Evolutionary conservation across 2,113 vertebrate genomes (phyloP).

Genomic region (Mobula birostris): DNA sequence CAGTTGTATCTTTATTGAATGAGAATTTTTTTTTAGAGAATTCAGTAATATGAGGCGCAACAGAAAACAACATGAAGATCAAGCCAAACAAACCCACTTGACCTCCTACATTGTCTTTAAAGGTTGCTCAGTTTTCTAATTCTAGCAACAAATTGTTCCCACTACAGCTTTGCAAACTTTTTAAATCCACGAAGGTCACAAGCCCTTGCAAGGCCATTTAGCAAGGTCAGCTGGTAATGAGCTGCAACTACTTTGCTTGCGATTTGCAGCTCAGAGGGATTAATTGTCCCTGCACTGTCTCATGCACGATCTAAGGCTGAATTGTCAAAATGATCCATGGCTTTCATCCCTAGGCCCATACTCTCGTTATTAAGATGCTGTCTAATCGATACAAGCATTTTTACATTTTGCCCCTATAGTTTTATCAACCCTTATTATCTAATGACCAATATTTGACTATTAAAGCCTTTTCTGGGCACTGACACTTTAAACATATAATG

Average conservation of each 20-base stretch:
- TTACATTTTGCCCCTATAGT: conserved; percentile 65
- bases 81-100: conserved; percentile 36
- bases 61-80: background rate
- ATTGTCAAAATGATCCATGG: conserved; percentile 76
- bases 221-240: conserved; percentile 75
- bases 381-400: conserved; percentile 73
- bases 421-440: conserved; percentile 82
- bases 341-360: conserved; percentile 61
- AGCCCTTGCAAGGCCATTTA: conserved; percentile 66
- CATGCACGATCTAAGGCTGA: conserved; percentile 61
- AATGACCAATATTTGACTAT: conserved; percentile 65
- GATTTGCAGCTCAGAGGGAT: conserved; percentile 70
- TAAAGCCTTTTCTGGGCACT: conserved; percentile 56
- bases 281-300: conserved; percentile 74
- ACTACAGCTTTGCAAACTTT: conserved; percentile 60
- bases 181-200: conserved; percentile 67
- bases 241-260: conserved; percentile 73
- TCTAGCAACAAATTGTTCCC: conserved; percentile 42
- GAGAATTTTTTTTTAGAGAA: background rate
- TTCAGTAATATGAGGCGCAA: background rate
- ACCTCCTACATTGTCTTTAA: conserved; percentile 22
- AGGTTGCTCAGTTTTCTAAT: conserved; percentile 19
- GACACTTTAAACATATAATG: conserved; percentile 59
- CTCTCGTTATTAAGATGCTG: conserved; percentile 70
- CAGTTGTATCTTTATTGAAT: conserved; percentile 9